Evolutionary conservation across 92 coral and sea anemone species (phyloP).

Genomic region (Phenganax subtilis): DNA sequence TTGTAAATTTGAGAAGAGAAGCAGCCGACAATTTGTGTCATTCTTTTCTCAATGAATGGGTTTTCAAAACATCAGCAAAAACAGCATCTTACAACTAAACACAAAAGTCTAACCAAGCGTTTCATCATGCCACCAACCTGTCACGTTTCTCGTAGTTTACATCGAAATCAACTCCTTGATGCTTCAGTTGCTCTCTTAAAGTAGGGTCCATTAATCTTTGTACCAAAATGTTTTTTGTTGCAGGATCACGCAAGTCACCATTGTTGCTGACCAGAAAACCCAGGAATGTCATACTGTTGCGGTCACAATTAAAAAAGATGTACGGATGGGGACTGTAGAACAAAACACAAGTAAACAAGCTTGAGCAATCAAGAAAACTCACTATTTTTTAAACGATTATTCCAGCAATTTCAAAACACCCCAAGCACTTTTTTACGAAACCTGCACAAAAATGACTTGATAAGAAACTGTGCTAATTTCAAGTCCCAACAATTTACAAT

Average conservation of each 20-base stretch:
- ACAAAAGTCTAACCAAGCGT: neutral
- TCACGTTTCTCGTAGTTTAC: conserved; percentile 47
- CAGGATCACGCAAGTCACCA: conserved; percentile 75
- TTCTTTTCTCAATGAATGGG: no score
- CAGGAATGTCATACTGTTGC: conserved; percentile 74
- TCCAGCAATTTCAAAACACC: no score
- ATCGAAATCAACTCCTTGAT: conserved; percentile 61
- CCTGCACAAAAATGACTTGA: no score
- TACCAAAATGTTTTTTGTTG: conserved; percentile 40
- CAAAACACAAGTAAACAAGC: neutral
- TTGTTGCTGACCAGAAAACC: conserved; percentile 63
- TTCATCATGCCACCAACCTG: conserved; percentile 44
- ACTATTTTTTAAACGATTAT: no score
- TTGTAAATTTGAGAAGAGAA: no score
- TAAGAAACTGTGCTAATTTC: no score
- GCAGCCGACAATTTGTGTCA: no score
- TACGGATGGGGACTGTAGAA: conserved; percentile 76
- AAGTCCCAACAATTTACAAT: no score
- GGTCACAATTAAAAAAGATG: conserved; percentile 82
- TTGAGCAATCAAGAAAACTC: no score
- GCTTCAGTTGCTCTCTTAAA: conserved; percentile 53
- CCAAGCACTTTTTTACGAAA: no score
- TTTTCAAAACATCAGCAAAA: no score
- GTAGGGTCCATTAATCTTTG: conserved; percentile 52
- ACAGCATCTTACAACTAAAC: no score